Percentiles rank a stretch among this genome's conserved stretches.
Conservation (phyloP, 2,888 invertebrate genomes). For the Seladonia tumulorum region DNA sequence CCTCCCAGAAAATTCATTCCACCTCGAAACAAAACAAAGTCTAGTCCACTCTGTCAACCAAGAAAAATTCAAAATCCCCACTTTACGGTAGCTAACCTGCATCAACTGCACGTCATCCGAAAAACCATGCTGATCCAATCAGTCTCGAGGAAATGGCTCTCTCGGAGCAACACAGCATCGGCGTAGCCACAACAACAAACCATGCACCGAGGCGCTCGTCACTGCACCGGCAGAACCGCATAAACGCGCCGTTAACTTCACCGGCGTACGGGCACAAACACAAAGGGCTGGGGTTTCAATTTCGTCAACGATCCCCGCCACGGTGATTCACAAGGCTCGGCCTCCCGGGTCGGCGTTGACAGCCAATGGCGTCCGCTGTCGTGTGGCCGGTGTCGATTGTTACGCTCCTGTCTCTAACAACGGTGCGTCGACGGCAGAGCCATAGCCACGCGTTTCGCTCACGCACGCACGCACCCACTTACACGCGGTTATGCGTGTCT, state of each 20-base stretch:
- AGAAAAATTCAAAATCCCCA: neutral
- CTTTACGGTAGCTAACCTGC: neutral
- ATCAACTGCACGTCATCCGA: neutral
- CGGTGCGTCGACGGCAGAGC: neutral
- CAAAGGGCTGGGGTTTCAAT: neutral
- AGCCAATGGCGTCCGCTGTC: slow-evolving; percentile 8
- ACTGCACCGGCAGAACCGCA: neutral
- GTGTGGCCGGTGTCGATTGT: neutral
- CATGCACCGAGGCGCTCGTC: neutral
- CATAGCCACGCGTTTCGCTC: slow-evolving; percentile 39
- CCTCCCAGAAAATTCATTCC: neutral
- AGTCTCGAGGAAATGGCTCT: neutral
- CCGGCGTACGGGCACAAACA: neutral
- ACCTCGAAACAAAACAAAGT: neutral
- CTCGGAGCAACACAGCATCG: neutral
- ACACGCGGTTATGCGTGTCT: slow-evolving; percentile 53
- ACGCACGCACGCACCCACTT: slow-evolving; percentile 43
- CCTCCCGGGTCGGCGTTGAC: neutral
- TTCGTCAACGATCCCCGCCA: neutral
- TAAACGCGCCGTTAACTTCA: neutral
- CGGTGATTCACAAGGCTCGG: neutral
- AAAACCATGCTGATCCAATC: neutral
- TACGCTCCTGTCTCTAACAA: slow-evolving; percentile 48
- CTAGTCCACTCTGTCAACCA: neutral
- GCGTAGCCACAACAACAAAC: neutral